Base-by-base conservation (phyloP, 2,797 vertebrate species). In the Sebastes itinus region DNA sequence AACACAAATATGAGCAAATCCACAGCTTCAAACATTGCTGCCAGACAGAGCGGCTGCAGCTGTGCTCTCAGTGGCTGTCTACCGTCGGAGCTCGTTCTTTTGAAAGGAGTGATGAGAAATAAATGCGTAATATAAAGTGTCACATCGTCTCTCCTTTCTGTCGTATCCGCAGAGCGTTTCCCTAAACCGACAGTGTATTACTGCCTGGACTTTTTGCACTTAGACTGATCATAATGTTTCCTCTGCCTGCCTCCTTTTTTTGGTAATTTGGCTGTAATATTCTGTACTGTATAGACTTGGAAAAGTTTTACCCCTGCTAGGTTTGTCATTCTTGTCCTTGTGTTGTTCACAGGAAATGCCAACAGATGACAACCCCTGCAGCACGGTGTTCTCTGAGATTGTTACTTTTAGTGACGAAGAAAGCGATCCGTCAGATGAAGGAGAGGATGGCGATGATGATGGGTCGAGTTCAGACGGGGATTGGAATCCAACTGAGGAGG, bases 391-490 rank as follows among this genome's bases (percentile, higher is more conserved):
- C 38, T 80, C 78, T 11, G 74, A 77, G 67, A 42, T 38, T 0
- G 33, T 76, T 63, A 54, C 68, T 35, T 70, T 82, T 3, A 85
- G 72, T 4, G 73, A 85, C 62, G 81, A 89, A 64, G 85, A 92
- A 32, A 77, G 65, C 0, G 20, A 86, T 27, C 14, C 49, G 25
- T 82, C 74, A 7, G 86, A 81, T 6, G 79, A 77, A 9, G 77
- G 58, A 8, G 80, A 84, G 49, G 72, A 76, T 2, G 65, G 11
- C 1, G 38, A 78, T 4, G 75, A 72, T n/a, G 55, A 25, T 7
- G 7, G 6, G 13, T 4, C 2, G 55, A 78, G 42, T 58, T 88
- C 85, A 35, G 87, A 88, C 3, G 62, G 27, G 6, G 82, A 85
- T 1, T 88, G 81, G 87, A 70, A 42, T 78, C 86, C 83, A 12